A percentile compares a stretch with the other conserved stretches of the same genome.
phyloP scores from a whole-genome alignment of 2,797 vertebrate species.

The Microctenopoma lineatum region DNA sequence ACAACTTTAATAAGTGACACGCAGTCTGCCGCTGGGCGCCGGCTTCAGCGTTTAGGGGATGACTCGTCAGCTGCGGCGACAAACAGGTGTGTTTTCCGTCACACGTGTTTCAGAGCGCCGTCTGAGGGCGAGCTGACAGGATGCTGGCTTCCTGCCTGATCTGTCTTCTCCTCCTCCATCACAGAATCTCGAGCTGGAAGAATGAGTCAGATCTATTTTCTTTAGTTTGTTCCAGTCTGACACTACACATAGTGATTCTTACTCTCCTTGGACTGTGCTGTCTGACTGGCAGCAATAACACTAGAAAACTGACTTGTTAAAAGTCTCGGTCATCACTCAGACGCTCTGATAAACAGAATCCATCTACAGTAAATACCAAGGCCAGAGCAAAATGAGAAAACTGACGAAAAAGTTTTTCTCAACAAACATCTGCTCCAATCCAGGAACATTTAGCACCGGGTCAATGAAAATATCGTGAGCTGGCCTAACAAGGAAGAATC shows the following conservation, averaged over 20 bases:
- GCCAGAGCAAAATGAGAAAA: constrained; percentile 53
- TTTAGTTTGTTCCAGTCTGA: constrained; percentile 53
- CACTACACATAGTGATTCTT: constrained; percentile 53
- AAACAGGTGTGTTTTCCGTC: constrained; percentile 6
- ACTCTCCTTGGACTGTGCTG: constrained; percentile 60
- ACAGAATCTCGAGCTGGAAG: constrained; percentile 44
- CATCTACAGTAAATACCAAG: constrained; percentile 69
- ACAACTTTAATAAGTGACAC: background rate
- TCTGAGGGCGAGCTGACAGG: background rate
- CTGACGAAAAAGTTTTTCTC: background rate
- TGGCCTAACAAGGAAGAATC: too few species aligned
- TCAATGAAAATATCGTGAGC: too few species aligned
- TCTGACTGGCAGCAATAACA: constrained; percentile 70
- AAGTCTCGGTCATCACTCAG: constrained; percentile 73
- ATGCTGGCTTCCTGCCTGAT: background rate
- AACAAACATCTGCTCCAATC: background rate
- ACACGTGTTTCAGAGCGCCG: background rate
- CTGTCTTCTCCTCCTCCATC: constrained; percentile 18
- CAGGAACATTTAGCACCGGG: too few species aligned
- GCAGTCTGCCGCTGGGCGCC: too few species aligned
- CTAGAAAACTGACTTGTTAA: constrained; percentile 75
- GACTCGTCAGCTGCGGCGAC: background rate
- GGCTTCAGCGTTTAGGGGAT: background rate
- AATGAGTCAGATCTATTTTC: constrained; percentile 39
- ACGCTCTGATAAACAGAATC: constrained; percentile 67